Base-by-base conservation (phyloP, 2,888 invertebrate genomes). In the Eupeodes luniger region DNA sequence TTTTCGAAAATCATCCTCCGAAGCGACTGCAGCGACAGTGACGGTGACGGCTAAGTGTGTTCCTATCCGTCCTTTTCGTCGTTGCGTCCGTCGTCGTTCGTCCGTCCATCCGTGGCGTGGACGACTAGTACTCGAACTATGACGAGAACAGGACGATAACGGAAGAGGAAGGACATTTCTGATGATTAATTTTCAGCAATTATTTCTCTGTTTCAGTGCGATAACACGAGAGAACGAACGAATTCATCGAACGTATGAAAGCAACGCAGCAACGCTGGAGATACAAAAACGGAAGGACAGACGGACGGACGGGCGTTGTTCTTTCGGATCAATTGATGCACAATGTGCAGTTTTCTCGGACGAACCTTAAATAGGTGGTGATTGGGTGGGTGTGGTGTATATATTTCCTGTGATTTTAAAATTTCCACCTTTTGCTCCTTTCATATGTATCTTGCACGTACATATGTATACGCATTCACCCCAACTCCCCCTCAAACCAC, bases 131-230 rank as follows among this genome's bases (percentile, higher is more conserved):
- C 40, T 19, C 36, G 34, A 27, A 3, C 27, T 27, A 27, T 27
- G 40, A 40, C 40, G 49, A 66, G 34, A 49, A 70, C 53, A 67
- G 59, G 53, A 80, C 76, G 83, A 61, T 16, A 64, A 49, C 64
- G 84, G 84, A 80, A 80, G 70, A 84, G 87, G 67, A 88, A 81
- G 87, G 78, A 85, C 88, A 85, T 85, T 85, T 85, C 85, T 88
- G 88, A 88, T 85, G 88, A 88, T 88, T 85, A 88, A 88, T 88
- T 88, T 81, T 81, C 88, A 88, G 81, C 88, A 88, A 88, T 87
- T 88, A 88, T 85, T 88, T 85, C 78, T 78, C 84, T 87, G 87
- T 84, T 72, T 74, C 80, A 62, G 34, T 87, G 84, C 80, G 84
- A 87, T 87, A 87, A 87, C 74, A 84, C 55, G 34, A 72, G 79